These are phyloP conservation scores for Dendroctonus valens DNA, from an alignment of 1,140 invertebrate species.

Conservation along the genomic window DNA sequence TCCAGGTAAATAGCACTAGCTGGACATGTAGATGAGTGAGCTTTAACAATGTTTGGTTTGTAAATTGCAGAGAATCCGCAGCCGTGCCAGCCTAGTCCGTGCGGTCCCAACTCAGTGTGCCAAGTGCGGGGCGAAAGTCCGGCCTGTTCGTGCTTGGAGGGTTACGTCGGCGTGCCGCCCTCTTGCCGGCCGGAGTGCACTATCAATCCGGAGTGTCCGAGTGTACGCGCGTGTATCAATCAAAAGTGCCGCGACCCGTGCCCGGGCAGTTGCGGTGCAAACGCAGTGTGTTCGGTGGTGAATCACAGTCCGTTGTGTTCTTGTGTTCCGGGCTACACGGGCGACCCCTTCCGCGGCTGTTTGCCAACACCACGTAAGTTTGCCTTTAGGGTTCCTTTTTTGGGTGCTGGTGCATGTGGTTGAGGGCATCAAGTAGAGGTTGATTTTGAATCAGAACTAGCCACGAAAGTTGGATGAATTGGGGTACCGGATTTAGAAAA, in stretches of 20 bases:
- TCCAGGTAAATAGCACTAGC: background rate
- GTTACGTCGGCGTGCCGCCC: conserved; percentile 75
- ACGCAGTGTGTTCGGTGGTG: conserved; percentile 76
- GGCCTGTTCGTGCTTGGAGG: conserved; percentile 74
- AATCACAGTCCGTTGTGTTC: conserved; percentile 80
- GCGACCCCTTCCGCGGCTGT: conserved; percentile 81
- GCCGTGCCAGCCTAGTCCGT: conserved; percentile 77
- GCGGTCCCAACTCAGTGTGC: conserved; percentile 78
- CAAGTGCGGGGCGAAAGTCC: conserved; percentile 68
- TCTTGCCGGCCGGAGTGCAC: conserved; percentile 81
- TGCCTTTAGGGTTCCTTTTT: conserved; percentile 36
- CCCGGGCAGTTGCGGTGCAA: conserved; percentile 80
- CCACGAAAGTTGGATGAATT: conserved; percentile 2
- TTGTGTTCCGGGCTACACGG: conserved; percentile 74
- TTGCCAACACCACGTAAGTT: conserved; percentile 59
- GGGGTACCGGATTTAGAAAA: too few species aligned
- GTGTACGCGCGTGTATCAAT: conserved; percentile 75
- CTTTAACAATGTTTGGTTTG: too few species aligned
- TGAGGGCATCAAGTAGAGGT: too few species aligned
- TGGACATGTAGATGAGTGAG: conserved; percentile 8
- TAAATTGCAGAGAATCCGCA: conserved; percentile 41
- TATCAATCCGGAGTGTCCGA: conserved; percentile 78
- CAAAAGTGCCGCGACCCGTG: conserved; percentile 82
- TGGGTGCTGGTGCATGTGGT: conserved; percentile 2
- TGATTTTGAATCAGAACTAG: too few species aligned